Evolutionary conservation across 2,797 vertebrate genomes (phyloP).

Genomic region (Cyclura pinguis): DNA sequence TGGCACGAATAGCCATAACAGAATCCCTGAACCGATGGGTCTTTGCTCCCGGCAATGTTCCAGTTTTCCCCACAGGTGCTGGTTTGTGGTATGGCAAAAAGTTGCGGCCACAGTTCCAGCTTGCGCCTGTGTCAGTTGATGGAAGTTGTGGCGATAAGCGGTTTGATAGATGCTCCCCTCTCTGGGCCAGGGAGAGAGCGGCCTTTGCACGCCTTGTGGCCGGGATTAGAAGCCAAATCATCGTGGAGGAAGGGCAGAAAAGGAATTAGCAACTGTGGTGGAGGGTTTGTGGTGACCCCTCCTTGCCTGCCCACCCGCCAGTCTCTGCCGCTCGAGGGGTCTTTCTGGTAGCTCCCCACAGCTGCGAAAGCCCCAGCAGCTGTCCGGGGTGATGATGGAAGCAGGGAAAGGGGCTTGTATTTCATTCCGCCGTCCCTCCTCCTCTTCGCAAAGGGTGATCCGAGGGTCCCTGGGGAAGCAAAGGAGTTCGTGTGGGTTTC

Average conservation of each 20-base stretch:
- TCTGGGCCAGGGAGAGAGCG: not conserved
- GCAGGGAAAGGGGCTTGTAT: not conserved
- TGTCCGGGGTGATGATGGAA: not conserved
- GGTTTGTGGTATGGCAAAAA: not conserved
- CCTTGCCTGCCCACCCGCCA: too few relatives aligned
- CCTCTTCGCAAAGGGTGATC: not conserved
- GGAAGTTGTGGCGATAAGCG: conserved; percentile 1
- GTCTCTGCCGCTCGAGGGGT: not conserved
- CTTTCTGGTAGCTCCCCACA: not conserved
- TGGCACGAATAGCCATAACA: too few relatives aligned
- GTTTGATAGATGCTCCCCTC: not conserved
- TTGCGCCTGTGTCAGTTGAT: not conserved
- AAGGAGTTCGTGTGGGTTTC: not conserved
- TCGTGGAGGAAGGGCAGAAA: not conserved
- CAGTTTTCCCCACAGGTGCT: too few relatives aligned
- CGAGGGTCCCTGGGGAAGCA: not conserved
- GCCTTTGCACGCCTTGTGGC: not conserved
- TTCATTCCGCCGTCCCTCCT: too few relatives aligned
- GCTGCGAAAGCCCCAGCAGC: not conserved
- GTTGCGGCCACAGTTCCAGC: not conserved
- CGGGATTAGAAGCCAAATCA: too few relatives aligned
- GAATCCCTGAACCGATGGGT: not conserved
- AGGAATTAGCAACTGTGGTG: not conserved
- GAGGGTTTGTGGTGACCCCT: too few relatives aligned
- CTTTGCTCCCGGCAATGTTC: too few relatives aligned